Conservation (phyloP, 2,113 vertebrate species). For the Colaptes auratus region DNA sequence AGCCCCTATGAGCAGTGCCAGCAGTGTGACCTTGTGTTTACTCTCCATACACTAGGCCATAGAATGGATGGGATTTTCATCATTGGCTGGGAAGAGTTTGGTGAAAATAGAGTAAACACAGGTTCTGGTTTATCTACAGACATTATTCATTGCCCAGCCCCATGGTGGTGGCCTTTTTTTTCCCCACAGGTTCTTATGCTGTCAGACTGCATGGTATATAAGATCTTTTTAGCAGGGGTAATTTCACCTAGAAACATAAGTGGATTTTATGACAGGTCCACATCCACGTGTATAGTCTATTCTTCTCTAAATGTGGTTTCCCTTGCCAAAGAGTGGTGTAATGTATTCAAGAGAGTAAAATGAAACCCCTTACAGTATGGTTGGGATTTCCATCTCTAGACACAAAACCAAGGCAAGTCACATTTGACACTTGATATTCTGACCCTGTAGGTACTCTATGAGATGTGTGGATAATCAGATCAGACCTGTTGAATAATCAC, state of each 20-base stretch:
- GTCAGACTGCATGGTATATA: background rate
- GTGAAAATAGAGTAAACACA: background rate
- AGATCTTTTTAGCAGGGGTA: slow-evolving; percentile 8
- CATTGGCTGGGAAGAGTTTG: background rate
- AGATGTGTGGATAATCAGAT: background rate
- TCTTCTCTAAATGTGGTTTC: background rate
- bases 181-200: background rate
- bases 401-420: slow-evolving; percentile 4
- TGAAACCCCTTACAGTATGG: slow-evolving; percentile 23
- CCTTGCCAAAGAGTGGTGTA: slow-evolving; percentile 42
- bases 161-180: background rate
- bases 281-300: slow-evolving; percentile 4
- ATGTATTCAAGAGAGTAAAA: background rate
- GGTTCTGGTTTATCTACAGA: background rate
- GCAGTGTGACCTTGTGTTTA: background rate
- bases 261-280: background rate
- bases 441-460: background rate
- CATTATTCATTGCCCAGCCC: background rate
- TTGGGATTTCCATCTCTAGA: slow-evolving; percentile 51
- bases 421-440: background rate
- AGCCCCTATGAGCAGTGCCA: accelerated
- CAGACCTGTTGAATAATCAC: background rate
- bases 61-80: background rate
- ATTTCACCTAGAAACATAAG: slow-evolving; percentile 34
- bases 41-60: background rate